Conservation (phyloP, 2,888 invertebrate genomes). For the Branchellion lobata region DNA sequence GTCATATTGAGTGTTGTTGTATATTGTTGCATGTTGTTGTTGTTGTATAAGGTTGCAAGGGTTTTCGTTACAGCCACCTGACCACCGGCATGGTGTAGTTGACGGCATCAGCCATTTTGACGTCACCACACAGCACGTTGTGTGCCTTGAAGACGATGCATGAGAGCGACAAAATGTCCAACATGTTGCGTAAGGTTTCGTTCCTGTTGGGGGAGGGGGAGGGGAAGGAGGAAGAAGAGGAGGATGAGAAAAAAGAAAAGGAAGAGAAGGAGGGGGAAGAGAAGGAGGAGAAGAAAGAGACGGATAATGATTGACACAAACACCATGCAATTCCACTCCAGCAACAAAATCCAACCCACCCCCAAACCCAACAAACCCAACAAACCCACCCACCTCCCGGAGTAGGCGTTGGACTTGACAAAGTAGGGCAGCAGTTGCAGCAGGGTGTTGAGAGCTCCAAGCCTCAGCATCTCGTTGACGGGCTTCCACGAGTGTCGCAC, state of each 20-base stretch:
- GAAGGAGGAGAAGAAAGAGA: not conserved
- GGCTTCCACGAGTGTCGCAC: slow-evolving; percentile 79
- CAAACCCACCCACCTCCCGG: slow-evolving; percentile 71
- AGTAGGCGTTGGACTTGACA: slow-evolving; percentile 83
- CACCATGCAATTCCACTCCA: too few relatives aligned
- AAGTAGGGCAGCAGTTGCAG: slow-evolving; percentile 80
- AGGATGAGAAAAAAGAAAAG: too few relatives aligned
- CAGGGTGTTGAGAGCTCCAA: slow-evolving; percentile 50
- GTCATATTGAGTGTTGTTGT: not conserved
- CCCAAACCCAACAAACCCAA: too few relatives aligned
- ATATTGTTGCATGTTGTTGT: not conserved
- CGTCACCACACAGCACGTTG: slow-evolving; percentile 62
- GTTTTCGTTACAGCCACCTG: slow-evolving; percentile 53
- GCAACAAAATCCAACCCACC: too few relatives aligned
- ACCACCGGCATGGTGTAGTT: slow-evolving; percentile 59
- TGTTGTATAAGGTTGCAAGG: not conserved
- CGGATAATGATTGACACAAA: not conserved
- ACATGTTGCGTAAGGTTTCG: slow-evolving; percentile 77
- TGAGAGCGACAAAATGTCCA: slow-evolving; percentile 84
- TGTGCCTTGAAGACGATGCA: slow-evolving; percentile 81
- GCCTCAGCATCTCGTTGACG: slow-evolving; percentile 70
- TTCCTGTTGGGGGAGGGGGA: slow-evolving; percentile 64
- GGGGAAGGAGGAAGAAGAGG: not conserved
- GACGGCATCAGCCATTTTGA: slow-evolving; percentile 67
- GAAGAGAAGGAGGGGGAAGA: not conserved